Evolutionary conservation across 2,888 invertebrate genomes (phyloP).

Genomic region (Urechis unicinctus): DNA sequence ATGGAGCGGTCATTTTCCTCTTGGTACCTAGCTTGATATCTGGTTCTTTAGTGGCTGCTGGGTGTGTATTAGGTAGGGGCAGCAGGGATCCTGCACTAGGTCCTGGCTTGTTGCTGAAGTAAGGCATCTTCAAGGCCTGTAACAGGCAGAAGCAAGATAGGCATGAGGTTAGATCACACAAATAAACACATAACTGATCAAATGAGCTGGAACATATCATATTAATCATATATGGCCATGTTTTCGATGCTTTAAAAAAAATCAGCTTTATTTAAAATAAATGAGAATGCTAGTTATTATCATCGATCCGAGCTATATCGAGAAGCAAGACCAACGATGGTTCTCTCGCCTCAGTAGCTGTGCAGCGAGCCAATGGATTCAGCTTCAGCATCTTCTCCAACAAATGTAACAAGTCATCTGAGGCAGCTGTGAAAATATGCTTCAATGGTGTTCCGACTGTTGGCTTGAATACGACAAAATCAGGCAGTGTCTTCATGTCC

Average conservation of each 20-base stretch:
- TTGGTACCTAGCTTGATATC: not conserved
- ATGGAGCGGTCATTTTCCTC: too few relatives aligned
- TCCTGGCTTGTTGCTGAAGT: slow-evolving; percentile 84
- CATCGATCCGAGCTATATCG: too few relatives aligned
- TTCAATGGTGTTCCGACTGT: slow-evolving; percentile 77
- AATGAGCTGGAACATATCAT: not conserved
- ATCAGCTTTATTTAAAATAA: too few relatives aligned
- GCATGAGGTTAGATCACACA: not conserved
- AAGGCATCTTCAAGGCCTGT: slow-evolving; percentile 75
- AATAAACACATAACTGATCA: not conserved
- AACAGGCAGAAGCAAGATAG: slow-evolving; percentile 10
- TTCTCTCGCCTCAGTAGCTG: slow-evolving; percentile 61
- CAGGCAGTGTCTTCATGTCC: slow-evolving; percentile 60
- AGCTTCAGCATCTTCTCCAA: slow-evolving; percentile 71
- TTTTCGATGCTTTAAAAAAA: too few relatives aligned
- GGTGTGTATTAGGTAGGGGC: slow-evolving; percentile 53
- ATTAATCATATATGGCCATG: too few relatives aligned
- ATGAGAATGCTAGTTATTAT: too few relatives aligned
- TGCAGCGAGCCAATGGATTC: slow-evolving; percentile 75
- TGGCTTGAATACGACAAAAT: slow-evolving; percentile 86
- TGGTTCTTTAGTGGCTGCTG: not conserved
- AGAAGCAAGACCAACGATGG: too few relatives aligned
- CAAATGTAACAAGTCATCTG: slow-evolving; percentile 80
- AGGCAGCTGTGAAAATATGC: slow-evolving; percentile 91
- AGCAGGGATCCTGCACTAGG: slow-evolving; percentile 78